Evolutionary conservation across 2,888 invertebrate genomes (phyloP).

Genomic region (Leucoma salicis): DNA sequence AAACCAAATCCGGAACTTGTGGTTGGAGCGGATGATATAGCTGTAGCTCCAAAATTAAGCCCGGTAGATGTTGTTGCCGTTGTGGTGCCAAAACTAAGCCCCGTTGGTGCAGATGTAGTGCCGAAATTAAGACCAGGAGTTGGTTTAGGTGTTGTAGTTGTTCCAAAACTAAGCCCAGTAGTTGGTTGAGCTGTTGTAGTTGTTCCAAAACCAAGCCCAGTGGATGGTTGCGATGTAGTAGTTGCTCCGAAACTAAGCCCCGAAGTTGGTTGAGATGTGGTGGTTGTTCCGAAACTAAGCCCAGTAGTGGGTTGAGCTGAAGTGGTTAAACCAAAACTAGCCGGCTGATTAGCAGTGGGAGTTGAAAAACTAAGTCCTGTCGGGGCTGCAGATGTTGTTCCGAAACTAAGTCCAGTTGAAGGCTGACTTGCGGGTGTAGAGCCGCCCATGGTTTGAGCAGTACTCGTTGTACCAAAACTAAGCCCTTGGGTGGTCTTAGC

Average conservation of each 20-base stretch:
- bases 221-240: conserved; percentile 7
- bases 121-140: background rate
- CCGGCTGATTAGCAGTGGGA: conserved; percentile 20
- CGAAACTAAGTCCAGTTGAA: conserved; percentile 17
- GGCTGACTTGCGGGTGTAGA: conserved; percentile 6
- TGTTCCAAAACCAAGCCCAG: conserved; percentile 30
- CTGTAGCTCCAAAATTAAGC: conserved; percentile 6
- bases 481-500: conserved; percentile 9
- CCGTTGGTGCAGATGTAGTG: conserved; percentile 8
- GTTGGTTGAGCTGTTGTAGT: conserved; percentile 13
- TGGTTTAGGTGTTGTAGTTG: conserved; percentile 11
- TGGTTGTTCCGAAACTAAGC: conserved; percentile 5
- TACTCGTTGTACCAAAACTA: background rate
- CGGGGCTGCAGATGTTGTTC: conserved; percentile 8
- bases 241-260: conserved; percentile 17
- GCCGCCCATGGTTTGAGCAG: conserved; percentile 13
- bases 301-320: conserved; percentile 12
- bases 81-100: conserved; percentile 26
- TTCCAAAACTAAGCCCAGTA: conserved; percentile 27
- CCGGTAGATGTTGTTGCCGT: conserved; percentile 6
- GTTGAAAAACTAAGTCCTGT: conserved; percentile 7
- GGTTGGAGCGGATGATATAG: conserved; percentile 11
- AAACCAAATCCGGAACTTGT: conserved; percentile 6
- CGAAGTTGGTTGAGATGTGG: conserved; percentile 17
- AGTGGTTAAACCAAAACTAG: conserved; percentile 2